phyloP scores from a whole-genome alignment of 2,888 invertebrate genomes.

The Xestia xanthographa region DNA sequence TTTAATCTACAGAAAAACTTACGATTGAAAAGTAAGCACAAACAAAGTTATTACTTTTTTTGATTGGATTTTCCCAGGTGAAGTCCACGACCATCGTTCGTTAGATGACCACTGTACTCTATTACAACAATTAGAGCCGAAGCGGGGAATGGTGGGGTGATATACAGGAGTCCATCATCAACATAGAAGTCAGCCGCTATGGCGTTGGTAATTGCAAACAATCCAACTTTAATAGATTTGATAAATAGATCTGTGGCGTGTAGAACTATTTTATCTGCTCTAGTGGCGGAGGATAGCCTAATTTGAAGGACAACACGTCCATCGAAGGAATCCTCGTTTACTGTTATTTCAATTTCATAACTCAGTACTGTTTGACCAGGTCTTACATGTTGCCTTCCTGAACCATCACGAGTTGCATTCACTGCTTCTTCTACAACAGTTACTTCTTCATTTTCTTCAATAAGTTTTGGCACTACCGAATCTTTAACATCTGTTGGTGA shows the following conservation, averaged over 20 bases:
- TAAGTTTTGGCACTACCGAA: conserved; percentile 21
- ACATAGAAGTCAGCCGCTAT: conserved; percentile 56
- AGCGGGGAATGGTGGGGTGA: conserved; percentile 65
- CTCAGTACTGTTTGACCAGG: conserved; percentile 73
- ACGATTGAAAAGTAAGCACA: not conserved
- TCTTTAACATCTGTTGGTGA: conserved; percentile 66
- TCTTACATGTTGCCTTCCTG: conserved; percentile 65
- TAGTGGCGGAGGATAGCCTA: conserved; percentile 64
- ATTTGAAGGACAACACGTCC: conserved; percentile 75
- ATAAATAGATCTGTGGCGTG: conserved; percentile 71
- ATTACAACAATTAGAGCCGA: conserved; percentile 72
- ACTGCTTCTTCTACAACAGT: conserved; percentile 43
- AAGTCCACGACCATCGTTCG: conserved; percentile 72
- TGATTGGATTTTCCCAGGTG: conserved; percentile 68
- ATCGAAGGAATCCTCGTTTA: conserved; percentile 69
- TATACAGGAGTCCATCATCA: conserved; percentile 70
- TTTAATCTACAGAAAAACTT: not conserved
- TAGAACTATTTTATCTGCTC: conserved; percentile 71
- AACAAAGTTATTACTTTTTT: conserved; percentile 62
- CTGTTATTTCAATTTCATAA: conserved; percentile 73
- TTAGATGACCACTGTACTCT: conserved; percentile 75
- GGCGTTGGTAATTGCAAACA: conserved; percentile 68
- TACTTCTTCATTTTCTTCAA: conserved; percentile 27
- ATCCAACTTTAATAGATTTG: conserved; percentile 70
- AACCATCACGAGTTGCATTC: conserved; percentile 51